A percentile compares a stretch with the other conserved stretches of the same genome.
phyloP scores from a whole-genome alignment of 2,888 invertebrate species.

The Lottia scabra region DNA sequence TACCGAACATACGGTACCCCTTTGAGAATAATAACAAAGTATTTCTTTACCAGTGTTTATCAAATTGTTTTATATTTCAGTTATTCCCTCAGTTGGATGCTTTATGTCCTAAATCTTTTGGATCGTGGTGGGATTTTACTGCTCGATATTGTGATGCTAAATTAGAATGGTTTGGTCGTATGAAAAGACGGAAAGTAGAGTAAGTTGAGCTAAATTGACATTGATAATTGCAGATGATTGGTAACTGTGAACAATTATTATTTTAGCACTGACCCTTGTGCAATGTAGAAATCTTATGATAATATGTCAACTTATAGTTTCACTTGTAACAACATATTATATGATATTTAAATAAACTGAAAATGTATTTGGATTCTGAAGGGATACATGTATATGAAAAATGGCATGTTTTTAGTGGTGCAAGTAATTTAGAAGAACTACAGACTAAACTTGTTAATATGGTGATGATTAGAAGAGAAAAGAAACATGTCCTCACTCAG shows the following conservation, averaged over 20 bases:
- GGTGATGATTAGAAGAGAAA: constrained; percentile 63
- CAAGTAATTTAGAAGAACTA: constrained; percentile 63
- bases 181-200: constrained; percentile 55
- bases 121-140: constrained; percentile 58
- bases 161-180: constrained; percentile 53
- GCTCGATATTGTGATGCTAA: constrained; percentile 63
- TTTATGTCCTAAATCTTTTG: constrained; percentile 56
- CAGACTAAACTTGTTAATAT: constrained; percentile 45
- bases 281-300: too few species aligned
- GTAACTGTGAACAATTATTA: too few species aligned
- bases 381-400: too few species aligned
- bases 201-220: constrained; percentile 39
- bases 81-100: constrained; percentile 64
- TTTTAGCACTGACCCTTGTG: too few species aligned
- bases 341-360: too few species aligned
- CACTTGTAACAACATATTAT: too few species aligned
- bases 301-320: too few species aligned
- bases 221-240: background rate
- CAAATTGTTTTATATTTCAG: constrained; percentile 35
- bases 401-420: constrained; percentile 48
- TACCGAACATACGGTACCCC: too few species aligned
- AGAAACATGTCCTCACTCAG: constrained; percentile 60
- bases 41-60: too few species aligned
- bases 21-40: too few species aligned
- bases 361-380: too few species aligned